Evolutionary conservation across 2,888 invertebrate genomes (phyloP).

Genomic region (Calliopum simillimum): DNA sequence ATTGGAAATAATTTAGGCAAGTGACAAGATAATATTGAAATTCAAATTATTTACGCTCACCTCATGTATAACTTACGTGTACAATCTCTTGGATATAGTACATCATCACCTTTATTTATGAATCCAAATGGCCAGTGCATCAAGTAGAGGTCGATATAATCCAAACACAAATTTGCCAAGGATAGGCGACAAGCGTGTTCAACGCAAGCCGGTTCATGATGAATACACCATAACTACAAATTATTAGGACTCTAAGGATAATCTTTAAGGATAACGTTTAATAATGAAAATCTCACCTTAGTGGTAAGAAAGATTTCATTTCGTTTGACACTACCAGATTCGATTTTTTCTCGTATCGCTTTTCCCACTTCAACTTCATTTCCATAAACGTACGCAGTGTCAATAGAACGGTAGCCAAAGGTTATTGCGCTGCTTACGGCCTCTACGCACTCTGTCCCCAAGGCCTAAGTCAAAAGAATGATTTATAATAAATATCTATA

Average conservation of each 20-base stretch:
- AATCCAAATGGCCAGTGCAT: too few species aligned
- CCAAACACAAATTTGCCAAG: conserved; percentile 64
- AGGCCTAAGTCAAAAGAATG: conserved; percentile 42
- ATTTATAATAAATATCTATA: too few species aligned
- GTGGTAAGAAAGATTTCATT: conserved; percentile 62
- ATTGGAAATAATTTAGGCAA: too few species aligned
- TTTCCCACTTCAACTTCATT: conserved; percentile 65
- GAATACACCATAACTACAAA: conserved; percentile 53
- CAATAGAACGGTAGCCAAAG: conserved; percentile 69
- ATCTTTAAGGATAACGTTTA: too few species aligned
- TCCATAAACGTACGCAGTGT: conserved; percentile 68
- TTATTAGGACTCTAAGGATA: too few species aligned
- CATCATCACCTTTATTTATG: conserved; percentile 74
- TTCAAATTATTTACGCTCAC: conserved; percentile 49
- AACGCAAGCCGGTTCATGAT: conserved; percentile 76
- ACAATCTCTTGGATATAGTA: conserved; percentile 88
- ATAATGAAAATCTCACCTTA: too few species aligned
- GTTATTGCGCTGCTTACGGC: conserved; percentile 67
- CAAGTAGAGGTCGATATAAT: too few species aligned
- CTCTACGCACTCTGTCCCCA: conserved; percentile 50
- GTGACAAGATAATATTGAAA: conserved; percentile 46
- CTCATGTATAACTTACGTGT: conserved; percentile 71
- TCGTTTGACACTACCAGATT: conserved; percentile 61
- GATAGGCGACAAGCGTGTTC: conserved; percentile 73
- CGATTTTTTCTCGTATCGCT: conserved; percentile 63